Evolutionary conservation across 1,140 invertebrate species (phyloP).

Genomic region (Nephila pilipes): DNA sequence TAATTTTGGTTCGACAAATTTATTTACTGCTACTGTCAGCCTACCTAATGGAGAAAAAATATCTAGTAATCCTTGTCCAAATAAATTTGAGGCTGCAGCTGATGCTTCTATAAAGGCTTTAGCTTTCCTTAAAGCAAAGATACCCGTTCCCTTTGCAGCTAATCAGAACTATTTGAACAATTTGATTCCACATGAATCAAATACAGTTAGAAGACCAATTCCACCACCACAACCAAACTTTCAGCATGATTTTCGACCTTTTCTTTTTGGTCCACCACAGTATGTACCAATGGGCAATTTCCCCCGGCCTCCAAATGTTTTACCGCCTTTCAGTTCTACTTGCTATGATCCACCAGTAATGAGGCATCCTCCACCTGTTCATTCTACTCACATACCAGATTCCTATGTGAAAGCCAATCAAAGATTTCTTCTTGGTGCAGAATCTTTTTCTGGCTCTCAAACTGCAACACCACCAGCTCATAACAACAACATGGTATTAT

Average conservation of each 20-base stretch:
- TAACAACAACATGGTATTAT: neutral
- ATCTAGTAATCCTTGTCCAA: slow-evolving; percentile 37
- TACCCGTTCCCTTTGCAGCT: neutral
- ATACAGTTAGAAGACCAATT: neutral
- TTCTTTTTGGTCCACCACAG: neutral
- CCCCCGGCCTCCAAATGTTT: neutral
- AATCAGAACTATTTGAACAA: slow-evolving; percentile 19
- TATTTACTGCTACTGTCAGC: slow-evolving; percentile 59
- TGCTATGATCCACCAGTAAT: slow-evolving; percentile 43
- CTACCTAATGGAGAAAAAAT: slow-evolving; percentile 67
- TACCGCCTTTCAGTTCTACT: neutral
- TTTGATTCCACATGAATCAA: neutral
- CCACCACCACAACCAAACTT: neutral
- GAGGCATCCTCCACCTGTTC: slow-evolving; percentile 37
- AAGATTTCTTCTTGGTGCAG: neutral
- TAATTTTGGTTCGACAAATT: slow-evolving; percentile 22
- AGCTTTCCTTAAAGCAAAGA: neutral
- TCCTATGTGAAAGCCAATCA: slow-evolving; percentile 59
- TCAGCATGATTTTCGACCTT: slow-evolving; percentile 43
- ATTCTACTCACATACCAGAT: slow-evolving; percentile 55
- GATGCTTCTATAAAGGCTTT: slow-evolving; percentile 70
- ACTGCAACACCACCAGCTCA: neutral
- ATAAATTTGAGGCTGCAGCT: slow-evolving; percentile 51
- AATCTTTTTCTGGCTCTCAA: neutral
- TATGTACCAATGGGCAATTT: slow-evolving; percentile 15